Base-by-base conservation (phyloP, 2,113 vertebrate species). In the Phodopus roborovskii region DNA sequence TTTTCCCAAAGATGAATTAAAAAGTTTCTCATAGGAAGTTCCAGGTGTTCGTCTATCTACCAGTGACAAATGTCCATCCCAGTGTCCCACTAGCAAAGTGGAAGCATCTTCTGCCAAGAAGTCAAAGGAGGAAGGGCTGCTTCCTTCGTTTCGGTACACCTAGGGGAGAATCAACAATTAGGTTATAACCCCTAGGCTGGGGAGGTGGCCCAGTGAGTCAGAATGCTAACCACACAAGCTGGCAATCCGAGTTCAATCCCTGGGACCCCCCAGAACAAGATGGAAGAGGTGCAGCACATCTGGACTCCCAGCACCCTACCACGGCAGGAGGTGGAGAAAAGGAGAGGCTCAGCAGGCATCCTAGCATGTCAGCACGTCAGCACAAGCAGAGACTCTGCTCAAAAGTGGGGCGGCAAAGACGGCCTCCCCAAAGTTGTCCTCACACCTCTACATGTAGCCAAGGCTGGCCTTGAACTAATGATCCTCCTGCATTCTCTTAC, bases 41-140 rank as follows among this genome's bases (percentile, higher is more conserved):
- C 98, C 98, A 1, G 99, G 98, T 0, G 99, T 99, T 60, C 99
- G 98, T 48, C 98, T 98, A 95, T 99, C 99, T 68, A 99, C 98
- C 0, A 99, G n/a, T 0, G 98, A 97, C 24, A 99, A 96, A 0
- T 13, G 5, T 56, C 99, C 99, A 1, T 91, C 92, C 98, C 98
- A 99, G 50, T 97, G 95, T 12, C 99, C 97, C 0, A 99, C 98
- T 0, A 99, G 0, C 7, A 99, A 97, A 1, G 98, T 99, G 22
- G 95, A 98, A 86, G 98, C 98, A 42, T 98, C 98, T 19, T 97
- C 97, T 1, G 98, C 98, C 98, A 99, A 68, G 95, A 99, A 99
- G 97, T 99, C 99, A 53, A 99, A 99, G 7, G 98, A 99, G 71
- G 98, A 99, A 6, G 99, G 97, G 19, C 95, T 92, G 20, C 0